These are phyloP conservation scores for Stigmatopora argus DNA, from an alignment of 2,113 vertebrate genomes.

Conservation along the genomic window DNA sequence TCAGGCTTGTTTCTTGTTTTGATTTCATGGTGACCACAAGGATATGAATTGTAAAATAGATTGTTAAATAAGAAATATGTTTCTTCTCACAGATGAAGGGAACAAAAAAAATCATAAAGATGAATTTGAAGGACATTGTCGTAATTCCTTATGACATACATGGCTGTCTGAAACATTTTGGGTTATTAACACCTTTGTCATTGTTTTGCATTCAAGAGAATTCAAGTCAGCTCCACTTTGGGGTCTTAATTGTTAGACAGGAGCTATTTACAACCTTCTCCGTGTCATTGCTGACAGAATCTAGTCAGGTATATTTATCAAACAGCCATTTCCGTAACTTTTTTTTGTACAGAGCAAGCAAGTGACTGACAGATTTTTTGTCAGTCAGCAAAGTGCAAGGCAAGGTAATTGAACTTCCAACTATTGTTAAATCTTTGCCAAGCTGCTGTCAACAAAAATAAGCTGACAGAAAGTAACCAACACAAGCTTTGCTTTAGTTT, in stretches of 20 bases:
- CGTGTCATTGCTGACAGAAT: conserved; percentile 21
- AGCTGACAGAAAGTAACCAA: background rate
- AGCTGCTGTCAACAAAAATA: background rate
- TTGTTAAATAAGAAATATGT: conserved; percentile 34
- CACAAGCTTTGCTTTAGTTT: background rate
- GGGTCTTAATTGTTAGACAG: conserved; percentile 22
- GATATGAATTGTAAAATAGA: conserved; percentile 32
- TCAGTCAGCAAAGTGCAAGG: background rate
- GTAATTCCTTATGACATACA: conserved; percentile 26
- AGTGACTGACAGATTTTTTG: background rate
- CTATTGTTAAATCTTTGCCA: background rate
- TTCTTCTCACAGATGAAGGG: conserved; percentile 13
- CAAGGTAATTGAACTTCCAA: background rate
- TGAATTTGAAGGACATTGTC: conserved; percentile 37
- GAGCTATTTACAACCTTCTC: conserved; percentile 18
- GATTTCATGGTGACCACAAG: conserved; percentile 27
- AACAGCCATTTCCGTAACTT: conserved; percentile 1
- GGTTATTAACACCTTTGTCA: conserved; percentile 6
- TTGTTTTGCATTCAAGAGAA: conserved; percentile 16
- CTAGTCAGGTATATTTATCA: conserved; percentile 15
- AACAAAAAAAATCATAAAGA: conserved; percentile 29
- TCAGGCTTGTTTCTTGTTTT: conserved; percentile 25
- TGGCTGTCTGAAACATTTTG: conserved; percentile 33
- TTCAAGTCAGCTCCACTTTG: conserved; percentile 11
- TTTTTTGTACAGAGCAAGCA: conserved; percentile 17